phyloP scores from a whole-genome alignment of 2,797 vertebrate species.

The Pseudocheirus occidentalis region DNA sequence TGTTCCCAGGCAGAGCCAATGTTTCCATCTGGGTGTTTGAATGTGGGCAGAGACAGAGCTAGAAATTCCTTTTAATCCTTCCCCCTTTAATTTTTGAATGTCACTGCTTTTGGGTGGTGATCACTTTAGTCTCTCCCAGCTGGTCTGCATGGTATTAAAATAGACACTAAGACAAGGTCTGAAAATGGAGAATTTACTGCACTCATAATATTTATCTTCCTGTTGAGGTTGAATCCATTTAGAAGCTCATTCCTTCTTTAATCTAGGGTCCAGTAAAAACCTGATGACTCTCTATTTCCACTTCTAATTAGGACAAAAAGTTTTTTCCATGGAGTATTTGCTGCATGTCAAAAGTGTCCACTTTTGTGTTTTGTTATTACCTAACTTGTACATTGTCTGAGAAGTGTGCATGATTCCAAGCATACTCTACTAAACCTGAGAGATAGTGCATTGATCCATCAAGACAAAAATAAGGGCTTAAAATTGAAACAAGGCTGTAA shows the following conservation, averaged over 20 bases:
- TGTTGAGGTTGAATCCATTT: constrained; percentile 62
- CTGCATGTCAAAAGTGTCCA: neutral
- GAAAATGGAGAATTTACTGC: constrained; percentile 46
- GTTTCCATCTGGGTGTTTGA: neutral
- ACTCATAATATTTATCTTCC: constrained; percentile 66
- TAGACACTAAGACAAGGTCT: constrained; percentile 12
- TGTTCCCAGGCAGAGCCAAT: neutral
- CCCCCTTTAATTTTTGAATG: neutral
- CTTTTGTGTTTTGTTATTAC: neutral
- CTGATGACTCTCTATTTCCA: constrained; percentile 15
- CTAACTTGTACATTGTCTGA: neutral
- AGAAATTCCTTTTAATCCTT: neutral
- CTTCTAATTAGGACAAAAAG: neutral
- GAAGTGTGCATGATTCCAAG: neutral
- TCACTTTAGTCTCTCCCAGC: constrained; percentile 55
- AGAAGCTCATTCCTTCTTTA: constrained; percentile 61
- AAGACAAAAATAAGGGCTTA: neutral
- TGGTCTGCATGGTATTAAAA: constrained; percentile 51
- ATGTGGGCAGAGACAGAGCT: neutral
- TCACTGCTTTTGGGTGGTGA: constrained; percentile 10
- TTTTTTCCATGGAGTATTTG: neutral
- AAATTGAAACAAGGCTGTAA: neutral
- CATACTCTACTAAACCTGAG: neutral
- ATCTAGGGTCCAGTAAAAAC: constrained; percentile 57
- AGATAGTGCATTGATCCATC: neutral